Base-by-base conservation (phyloP, 2,113 vertebrate genomes). In the Reinhardtius hippoglossoides region DNA sequence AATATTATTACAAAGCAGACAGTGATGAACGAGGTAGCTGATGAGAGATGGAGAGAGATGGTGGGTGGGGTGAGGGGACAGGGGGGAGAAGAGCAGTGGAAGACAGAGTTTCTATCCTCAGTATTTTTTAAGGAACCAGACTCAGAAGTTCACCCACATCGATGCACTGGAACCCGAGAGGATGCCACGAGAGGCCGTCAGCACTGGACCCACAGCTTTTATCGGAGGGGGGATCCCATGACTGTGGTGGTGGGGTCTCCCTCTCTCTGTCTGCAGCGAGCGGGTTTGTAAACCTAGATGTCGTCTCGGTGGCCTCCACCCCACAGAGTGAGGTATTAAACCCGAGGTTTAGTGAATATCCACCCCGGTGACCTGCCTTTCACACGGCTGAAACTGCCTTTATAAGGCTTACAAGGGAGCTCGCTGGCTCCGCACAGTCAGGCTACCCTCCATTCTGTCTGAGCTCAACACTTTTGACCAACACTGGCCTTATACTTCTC, bases 1-100 rank as follows among this genome's bases (percentile, higher is more conserved):
- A 95, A 95, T 94, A 94, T 92, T 94, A 95, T 95, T 95, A 95
- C 90, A 94, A 95, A 95, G 87, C 91, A 94, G 95, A 95, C 95
- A 95, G 93, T 95, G 95, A 95, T 94, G 91, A 93, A 95, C 65
- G 95, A 94, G 91, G 74, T 71, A 80, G 78, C 65, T 56, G 80
- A 88, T 84, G 76, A 86, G 84, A 87, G 79, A 83, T 65, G 44
- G 83, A 82, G 77, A 60, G 69, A 62, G 74, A 79, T 12, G 18
- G 63, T 46, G 63, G 78, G 48, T 82, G 23, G 71, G 73, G 67
- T 72, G 65, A 42, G 78, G 78, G 73, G 57, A 24, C 40, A 35
- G 40, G 62, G 31, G 66, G 21, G 58, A 67, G 67, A 76, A 72
- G 13, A 7, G 67, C 55, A n/a, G 12, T 50, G 59, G 60, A 88